phyloP scores from a whole-genome alignment of 1,140 invertebrate species.

The Drosophila gunungcola region DNA sequence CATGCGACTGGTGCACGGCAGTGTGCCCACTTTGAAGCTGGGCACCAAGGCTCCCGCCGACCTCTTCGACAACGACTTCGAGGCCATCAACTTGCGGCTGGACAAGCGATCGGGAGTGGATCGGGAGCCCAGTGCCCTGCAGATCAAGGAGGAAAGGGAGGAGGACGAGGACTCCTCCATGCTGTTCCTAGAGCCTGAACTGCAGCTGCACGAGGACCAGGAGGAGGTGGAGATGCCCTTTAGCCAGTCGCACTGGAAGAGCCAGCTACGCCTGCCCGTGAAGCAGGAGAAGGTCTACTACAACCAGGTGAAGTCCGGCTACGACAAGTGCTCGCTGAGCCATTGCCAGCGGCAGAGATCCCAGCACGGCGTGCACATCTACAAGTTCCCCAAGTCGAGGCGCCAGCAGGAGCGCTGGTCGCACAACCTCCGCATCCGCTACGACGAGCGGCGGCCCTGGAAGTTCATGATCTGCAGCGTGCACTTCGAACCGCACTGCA shows the following conservation, averaged over 20 bases:
- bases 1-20: slow-evolving; percentile 64
- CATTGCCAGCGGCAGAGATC: slow-evolving; percentile 68
- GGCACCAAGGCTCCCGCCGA: slow-evolving; percentile 57
- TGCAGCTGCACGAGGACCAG: slow-evolving; percentile 48
- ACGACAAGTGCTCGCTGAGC: slow-evolving; percentile 63
- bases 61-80: slow-evolving; percentile 63
- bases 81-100: slow-evolving; percentile 38
- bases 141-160: slow-evolving; percentile 25
- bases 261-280: slow-evolving; percentile 32
- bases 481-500: slow-evolving; percentile 65
- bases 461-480: slow-evolving; percentile 75
- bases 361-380: slow-evolving; percentile 66
- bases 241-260: slow-evolving; percentile 14
- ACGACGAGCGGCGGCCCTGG: slow-evolving; percentile 67
- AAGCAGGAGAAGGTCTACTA: slow-evolving; percentile 40
- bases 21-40: slow-evolving; percentile 71
- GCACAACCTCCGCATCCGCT: slow-evolving; percentile 67
- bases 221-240: slow-evolving; percentile 4
- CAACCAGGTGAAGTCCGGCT: slow-evolving; percentile 68
- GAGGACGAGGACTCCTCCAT: slow-evolving; percentile 24
- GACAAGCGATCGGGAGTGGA: slow-evolving; percentile 35
- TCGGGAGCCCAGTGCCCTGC: neutral
- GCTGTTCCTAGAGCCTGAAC: slow-evolving; percentile 34
- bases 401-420: slow-evolving; percentile 65
- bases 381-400: slow-evolving; percentile 62